Evolutionary conservation across 1,140 invertebrate genomes (phyloP).

Genomic region (Aphelenchoides besseyi): DNA sequence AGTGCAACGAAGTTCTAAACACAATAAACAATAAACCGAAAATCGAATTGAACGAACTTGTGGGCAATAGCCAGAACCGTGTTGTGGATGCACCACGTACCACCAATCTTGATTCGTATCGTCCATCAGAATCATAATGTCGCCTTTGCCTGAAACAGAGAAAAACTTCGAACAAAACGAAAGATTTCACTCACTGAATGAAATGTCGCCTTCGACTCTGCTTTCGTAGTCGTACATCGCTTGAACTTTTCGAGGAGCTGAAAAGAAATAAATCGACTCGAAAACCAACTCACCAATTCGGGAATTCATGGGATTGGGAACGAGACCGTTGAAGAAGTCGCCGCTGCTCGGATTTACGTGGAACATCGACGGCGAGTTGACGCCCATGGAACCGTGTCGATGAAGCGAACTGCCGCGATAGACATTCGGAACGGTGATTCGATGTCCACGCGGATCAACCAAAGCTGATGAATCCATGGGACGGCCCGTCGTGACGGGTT

Average conservation of each 20-base stretch:
- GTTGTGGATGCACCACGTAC: slow-evolving; percentile 78
- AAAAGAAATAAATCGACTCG: no score
- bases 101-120: slow-evolving; percentile 92
- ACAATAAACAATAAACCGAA: slow-evolving; percentile 68
- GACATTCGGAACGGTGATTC: slow-evolving; percentile 24
- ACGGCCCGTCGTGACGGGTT: not conserved
- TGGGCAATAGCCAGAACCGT: slow-evolving; percentile 64
- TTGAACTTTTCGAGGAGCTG: slow-evolving; percentile 38
- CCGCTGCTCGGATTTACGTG: slow-evolving; percentile 16
- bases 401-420: slow-evolving; percentile 24
- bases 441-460: not conserved
- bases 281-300: not conserved
- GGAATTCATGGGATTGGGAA: not conserved
- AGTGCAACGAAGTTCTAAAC: slow-evolving; percentile 89
- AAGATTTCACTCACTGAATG: slow-evolving; percentile 16
- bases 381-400: slow-evolving; percentile 22
- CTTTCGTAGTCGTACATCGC: slow-evolving; percentile 51
- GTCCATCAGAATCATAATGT: slow-evolving; percentile 60
- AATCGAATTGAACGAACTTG: not conserved
- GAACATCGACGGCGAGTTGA: slow-evolving; percentile 25
- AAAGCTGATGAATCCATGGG: not conserved
- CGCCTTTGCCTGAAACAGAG: slow-evolving; percentile 68
- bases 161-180: not conserved
- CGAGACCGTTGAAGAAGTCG: slow-evolving; percentile 16
- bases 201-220: slow-evolving; percentile 46